These are phyloP conservation scores for Lepus timidus DNA, from an alignment of 2,113 vertebrate species.

Conservation along the genomic window DNA sequence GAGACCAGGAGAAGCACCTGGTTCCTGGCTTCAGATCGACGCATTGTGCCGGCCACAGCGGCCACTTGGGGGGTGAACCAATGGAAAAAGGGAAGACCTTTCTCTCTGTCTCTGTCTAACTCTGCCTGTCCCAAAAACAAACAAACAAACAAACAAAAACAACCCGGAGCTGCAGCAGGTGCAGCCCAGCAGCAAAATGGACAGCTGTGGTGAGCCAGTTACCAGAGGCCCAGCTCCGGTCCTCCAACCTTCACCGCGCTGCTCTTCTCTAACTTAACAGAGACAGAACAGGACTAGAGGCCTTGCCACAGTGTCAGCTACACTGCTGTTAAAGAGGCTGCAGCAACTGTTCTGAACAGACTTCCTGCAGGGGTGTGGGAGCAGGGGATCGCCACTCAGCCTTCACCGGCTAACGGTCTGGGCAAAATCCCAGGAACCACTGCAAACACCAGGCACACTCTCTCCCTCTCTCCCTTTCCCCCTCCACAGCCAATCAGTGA, in stretches of 20 bases:
- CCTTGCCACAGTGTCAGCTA: neutral
- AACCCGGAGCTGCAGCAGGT: too few relatives aligned
- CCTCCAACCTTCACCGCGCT: neutral
- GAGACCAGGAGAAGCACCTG: too few relatives aligned
- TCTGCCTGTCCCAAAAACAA: too few relatives aligned
- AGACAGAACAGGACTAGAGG: neutral
- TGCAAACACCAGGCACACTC: conserved; percentile 2
- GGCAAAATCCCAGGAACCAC: neutral
- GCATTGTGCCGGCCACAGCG: too few relatives aligned
- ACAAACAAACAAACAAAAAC: too few relatives aligned
- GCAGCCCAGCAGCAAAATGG: neutral
- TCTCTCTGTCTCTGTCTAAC: too few relatives aligned
- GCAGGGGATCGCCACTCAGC: neutral
- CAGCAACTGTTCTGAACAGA: neutral
- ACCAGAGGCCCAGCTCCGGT: neutral
- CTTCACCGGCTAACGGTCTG: neutral
- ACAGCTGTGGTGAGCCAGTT: neutral
- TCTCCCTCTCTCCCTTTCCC: neutral
- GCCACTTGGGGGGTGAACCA: too few relatives aligned
- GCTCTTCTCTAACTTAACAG: neutral
- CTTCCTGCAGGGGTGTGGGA: neutral
- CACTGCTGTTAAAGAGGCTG: neutral
- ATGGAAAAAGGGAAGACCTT: too few relatives aligned
- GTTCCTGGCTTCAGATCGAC: too few relatives aligned
- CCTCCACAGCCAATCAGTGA: neutral